These are phyloP conservation scores for Cheilosia grossa DNA, from an alignment of 2,888 invertebrate species.

Conservation along the genomic window DNA sequence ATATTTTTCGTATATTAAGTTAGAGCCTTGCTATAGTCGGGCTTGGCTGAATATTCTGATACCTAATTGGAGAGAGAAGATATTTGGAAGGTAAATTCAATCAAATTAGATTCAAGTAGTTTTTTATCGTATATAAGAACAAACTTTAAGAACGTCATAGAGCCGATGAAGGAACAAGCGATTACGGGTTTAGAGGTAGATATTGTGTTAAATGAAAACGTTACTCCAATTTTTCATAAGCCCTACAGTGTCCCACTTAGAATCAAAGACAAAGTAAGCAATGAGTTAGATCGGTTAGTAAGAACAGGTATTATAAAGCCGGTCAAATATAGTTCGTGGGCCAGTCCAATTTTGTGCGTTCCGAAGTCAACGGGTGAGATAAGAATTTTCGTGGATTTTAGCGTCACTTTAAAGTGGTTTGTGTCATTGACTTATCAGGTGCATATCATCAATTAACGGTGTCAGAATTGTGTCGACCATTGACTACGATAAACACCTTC, in stretches of 20 bases:
- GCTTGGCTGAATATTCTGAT: slow-evolving; percentile 1
- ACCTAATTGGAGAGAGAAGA: slow-evolving; percentile 6
- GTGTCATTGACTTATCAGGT: no score
- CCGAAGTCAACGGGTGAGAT: no score
- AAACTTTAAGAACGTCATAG: not conserved
- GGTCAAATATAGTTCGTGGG: slow-evolving; percentile 32
- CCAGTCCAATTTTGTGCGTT: not conserved
- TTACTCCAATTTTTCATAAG: slow-evolving; percentile 17
- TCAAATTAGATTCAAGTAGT: slow-evolving; percentile 10
- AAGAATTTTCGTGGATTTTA: no score
- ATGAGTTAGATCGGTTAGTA: slow-evolving; percentile 24
- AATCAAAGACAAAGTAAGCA: slow-evolving; percentile 24
- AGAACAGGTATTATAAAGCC: slow-evolving; percentile 16
- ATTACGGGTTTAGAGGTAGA: slow-evolving; percentile 6
- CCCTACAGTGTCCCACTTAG: slow-evolving; percentile 18
- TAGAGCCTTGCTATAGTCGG: slow-evolving; percentile 15
- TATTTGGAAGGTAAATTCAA: slow-evolving; percentile 5
- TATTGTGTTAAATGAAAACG: not conserved
- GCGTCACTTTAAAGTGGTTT: no score
- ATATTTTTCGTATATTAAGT: slow-evolving; percentile 15
- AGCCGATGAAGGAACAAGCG: slow-evolving; percentile 1
- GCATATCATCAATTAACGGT: no score
- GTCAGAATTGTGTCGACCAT: no score
- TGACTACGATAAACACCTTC: no score
- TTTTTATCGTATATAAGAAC: not conserved